Evolutionary conservation across 2,113 vertebrate species (phyloP), one percentile per base, ranked within the genome.

Genomic region (Nannobrachium achirus): DNA sequence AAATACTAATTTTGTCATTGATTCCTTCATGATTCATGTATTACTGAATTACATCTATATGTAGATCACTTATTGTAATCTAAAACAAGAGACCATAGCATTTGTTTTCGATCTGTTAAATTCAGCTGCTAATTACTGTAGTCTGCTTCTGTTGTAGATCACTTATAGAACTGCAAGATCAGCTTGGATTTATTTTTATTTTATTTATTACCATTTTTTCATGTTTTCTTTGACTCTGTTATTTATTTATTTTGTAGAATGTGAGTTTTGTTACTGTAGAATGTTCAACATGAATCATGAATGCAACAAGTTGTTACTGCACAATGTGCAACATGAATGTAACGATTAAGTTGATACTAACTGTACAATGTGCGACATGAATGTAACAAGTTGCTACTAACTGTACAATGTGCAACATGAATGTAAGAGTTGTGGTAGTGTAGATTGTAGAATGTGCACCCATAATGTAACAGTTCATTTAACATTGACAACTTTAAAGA

Each of bases 121-220:
- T 57, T 41, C 68, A 62, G 63, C 67, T 76, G 67, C n/a, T 74
- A 33, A 66, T 16, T 20, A 6, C 16, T 18, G 49, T 25, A 20
- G 18, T 8, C 18, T 51, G 8, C 7, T 10, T 20, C 10, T 11
- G 5, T 53, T 18, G 8, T 20, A 51, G 1, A 51, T 33, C 14
- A 10, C 51, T 25, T 60, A n/a, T 67, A 18, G 45, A 8, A 45
- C 62, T 50, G 11, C 48, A 1, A 14, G 45, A 48, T 10, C n/a
- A 48, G n/a, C 2, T 7, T 40, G 58, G 41, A 16, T 20, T 52
- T 64, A 48, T 39, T 19, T 51, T 4, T 44, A 42, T 16, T 25
- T 64, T 64, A 50, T 57, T 69, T 33, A 52, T 55, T 52, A 25
- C 18, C 72, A 13, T 64, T 76, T 85, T n/a, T n/a, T 63, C 63